Conservation (phyloP, 2,888 invertebrate species). For the Stomorhina lunata region DNA sequence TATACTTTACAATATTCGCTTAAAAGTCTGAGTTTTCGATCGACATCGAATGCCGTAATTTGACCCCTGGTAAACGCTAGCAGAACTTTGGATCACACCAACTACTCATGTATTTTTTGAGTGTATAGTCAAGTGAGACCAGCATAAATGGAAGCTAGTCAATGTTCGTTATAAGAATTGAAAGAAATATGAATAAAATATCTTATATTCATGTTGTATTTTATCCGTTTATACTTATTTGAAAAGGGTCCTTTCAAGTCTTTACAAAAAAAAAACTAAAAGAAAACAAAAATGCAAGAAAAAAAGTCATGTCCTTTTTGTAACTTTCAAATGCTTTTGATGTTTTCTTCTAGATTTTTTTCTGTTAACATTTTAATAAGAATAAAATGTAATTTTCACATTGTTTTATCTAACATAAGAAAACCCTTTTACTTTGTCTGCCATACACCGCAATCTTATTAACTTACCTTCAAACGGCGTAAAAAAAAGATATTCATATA, state of each 20-base stretch:
- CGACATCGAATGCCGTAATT: too few relatives aligned
- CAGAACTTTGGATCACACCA: too few relatives aligned
- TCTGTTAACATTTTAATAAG: slow-evolving; percentile 49
- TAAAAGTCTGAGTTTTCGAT: too few relatives aligned
- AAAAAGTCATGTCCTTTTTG: not conserved
- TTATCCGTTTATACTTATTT: not conserved
- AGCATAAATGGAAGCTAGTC: not conserved
- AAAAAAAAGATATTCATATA: not conserved
- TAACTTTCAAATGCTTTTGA: slow-evolving; percentile 2
- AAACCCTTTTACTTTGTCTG: slow-evolving; percentile 30
- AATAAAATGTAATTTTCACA: slow-evolving; percentile 52
- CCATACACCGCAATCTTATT: not conserved
- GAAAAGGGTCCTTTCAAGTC: not conserved
- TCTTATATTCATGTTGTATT: not conserved
- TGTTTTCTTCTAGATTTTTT: not conserved
- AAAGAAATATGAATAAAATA: slow-evolving; percentile 14
- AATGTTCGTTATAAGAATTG: not conserved
- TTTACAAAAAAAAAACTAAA: not conserved
- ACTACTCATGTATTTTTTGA: not conserved
- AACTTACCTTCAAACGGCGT: not conserved
- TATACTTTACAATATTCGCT: too few relatives aligned
- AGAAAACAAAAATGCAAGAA: not conserved
- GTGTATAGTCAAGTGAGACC: not conserved
- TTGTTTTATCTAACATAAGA: slow-evolving; percentile 24
- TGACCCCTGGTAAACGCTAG: too few relatives aligned